Evolutionary conservation across 1,140 invertebrate genomes (phyloP), one percentile per base, ranked within the genome.

Genomic region (Lordiphosa stackelbergi): DNA sequence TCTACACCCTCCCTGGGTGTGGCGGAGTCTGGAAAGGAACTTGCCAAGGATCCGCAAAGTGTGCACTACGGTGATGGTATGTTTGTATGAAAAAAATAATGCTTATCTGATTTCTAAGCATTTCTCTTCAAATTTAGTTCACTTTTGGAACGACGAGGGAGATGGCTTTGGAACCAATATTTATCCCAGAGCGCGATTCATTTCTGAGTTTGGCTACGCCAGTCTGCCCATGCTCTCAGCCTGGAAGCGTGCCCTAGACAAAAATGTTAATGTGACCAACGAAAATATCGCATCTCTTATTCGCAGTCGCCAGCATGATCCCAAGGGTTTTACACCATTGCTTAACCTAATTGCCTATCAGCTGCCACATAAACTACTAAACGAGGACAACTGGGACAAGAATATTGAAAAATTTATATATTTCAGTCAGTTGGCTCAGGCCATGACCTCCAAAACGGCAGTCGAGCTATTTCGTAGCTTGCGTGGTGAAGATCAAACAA

Each of bases 201-300:
- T 94, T 9, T 97, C 97, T 0, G 98, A 99, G 88, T 99, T 98
- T 85, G 98, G 98, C 1, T 95, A 95, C 69, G 96, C 98, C 87
- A 95, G 96, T n/a, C 89, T 95, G 12, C 96, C 97, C 1, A 93
- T 93, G 22, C 88, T 93, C 13, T 56, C 63, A 1, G 53, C 81
- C 16, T 87, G 86, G 86, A 53, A 73, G 8, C 85, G 89, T 13
- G 92, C 94, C 0, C 88, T 95, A 65, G 85, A 89, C 28, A 73
- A 85, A 16, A 54, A 65, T 0, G 84, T 89, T 10, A 22, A 53
- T 11, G 9, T 10, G 5, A 58, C 41, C 7, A 54, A 59, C 10
- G 45, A 55, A 5, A 93, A 96, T 85, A 91, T 94, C 43, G 79
- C 92, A 41, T 68, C 89, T 1, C 91, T 94, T 34, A 89, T 95